Base-by-base conservation (phyloP, 2,888 invertebrate genomes). In the Thysanoteuthis rhombus region DNA sequence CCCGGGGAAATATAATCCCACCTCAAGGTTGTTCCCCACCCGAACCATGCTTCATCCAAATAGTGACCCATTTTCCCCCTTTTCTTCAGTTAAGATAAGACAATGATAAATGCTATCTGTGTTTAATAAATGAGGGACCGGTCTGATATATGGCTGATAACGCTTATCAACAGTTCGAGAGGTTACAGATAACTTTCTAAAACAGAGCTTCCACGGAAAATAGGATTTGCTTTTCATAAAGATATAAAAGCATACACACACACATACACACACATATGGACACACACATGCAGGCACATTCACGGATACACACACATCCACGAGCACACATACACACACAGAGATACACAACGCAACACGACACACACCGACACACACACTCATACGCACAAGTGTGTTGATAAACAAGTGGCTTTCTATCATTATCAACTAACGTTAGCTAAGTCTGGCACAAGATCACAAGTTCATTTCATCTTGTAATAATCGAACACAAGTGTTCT, bases 81-180 rank as follows among this genome's bases (percentile, higher is more conserved):
- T 75, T 75, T 75, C 75, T n/a, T 75, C n/a, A n/a, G 75, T 75
- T n/a, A 75, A 75, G 75, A 75, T 75, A 75, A 75, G 75, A 75
- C 36, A 75, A 12, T 75, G 75, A 75, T 75, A 75, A 75, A 75
- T 75, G 75, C 75, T 75, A 75, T 75, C 75, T 75, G 75, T 75
- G 75, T 75, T 75, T 75, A 75, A 75, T 75, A 75, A 75, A 75
- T 75, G n/a, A n/a, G 36, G 75, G 36, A 6, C 75, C 75, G 16
- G 75, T 25, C 75, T 75, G 75, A 75, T 75, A 75, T 75, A 75
- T 75, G 75, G 36, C 16, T 16, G 75, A 75, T 75, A 75, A 16
- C n/a, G 75, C n/a, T 75, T 75, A 75, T 75, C 75, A 75, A 75
- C 75, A 36, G 75, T 75, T 75, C 75, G 75, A 75, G 75, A 75